These are phyloP conservation scores for Centropyge bicolor DNA, from an alignment of 2,797 vertebrate species.

Conservation along the genomic window DNA sequence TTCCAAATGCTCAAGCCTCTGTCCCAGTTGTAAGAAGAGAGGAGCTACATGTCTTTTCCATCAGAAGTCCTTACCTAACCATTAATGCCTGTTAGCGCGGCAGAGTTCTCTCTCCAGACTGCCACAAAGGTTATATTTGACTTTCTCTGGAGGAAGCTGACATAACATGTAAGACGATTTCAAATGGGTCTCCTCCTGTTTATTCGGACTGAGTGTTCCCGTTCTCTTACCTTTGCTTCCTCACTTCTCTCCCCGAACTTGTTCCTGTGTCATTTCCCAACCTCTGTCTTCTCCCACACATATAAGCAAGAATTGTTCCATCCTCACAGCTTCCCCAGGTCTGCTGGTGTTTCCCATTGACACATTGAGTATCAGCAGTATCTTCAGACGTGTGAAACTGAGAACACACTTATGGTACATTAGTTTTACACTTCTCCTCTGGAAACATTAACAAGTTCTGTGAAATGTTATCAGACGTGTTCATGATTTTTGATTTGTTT, in stretches of 20 bases:
- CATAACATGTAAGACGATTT: slow-evolving; percentile 26
- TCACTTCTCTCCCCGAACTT: background rate
- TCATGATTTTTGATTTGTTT: slow-evolving; percentile 27
- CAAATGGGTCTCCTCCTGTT: slow-evolving; percentile 15
- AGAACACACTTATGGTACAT: slow-evolving; percentile 15
- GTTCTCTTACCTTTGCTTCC: background rate
- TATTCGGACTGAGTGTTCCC: background rate
- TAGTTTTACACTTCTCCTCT: slow-evolving; percentile 33
- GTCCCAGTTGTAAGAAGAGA: background rate
- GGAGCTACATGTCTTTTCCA: background rate
- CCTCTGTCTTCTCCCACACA: background rate
- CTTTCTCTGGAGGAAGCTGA: slow-evolving; percentile 33
- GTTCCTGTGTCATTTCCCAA: background rate
- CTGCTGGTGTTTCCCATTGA: slow-evolving; percentile 3
- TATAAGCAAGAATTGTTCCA: background rate
- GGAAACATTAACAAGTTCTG: slow-evolving; percentile 18
- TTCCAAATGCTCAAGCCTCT: background rate
- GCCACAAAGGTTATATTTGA: slow-evolving; percentile 34
- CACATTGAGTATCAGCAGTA: slow-evolving; percentile 15
- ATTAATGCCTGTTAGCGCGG: slow-evolving; percentile 38
- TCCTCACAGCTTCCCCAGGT: background rate
- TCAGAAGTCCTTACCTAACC: slow-evolving; percentile 18
- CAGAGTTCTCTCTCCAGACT: slow-evolving; percentile 33
- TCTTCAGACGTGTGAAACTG: slow-evolving; percentile 31
- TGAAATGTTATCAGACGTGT: slow-evolving; percentile 6